A percentile compares a stretch with the other conserved stretches of the same genome.
Evolutionary conservation across 2,888 invertebrate species (phyloP).

Genomic region (Sesia apiformis): DNA sequence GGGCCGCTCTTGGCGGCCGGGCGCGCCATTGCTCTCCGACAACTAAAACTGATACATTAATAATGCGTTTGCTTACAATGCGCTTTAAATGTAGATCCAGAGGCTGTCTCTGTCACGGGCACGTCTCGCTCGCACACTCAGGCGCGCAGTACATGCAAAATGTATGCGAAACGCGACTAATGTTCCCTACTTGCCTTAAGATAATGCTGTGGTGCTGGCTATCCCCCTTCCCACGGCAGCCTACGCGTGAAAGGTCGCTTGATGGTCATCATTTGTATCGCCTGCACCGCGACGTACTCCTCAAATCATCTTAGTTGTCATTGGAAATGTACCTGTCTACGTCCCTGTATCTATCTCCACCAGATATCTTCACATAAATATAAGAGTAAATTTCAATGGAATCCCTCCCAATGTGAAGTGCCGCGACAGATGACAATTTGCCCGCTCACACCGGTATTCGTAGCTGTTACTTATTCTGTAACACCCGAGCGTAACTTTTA

Average conservation of each 20-base stretch:
- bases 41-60: constrained; percentile 73
- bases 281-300: neutral
- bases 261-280: constrained; percentile 6
- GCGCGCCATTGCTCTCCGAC: constrained; percentile 59
- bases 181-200: constrained; percentile 48
- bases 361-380: no score
- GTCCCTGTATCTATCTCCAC: no score
- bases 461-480: no score
- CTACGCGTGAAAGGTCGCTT: constrained; percentile 11
- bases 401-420: no score
- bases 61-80: constrained; percentile 73
- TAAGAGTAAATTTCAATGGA: no score
- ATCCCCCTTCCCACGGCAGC: neutral
- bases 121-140: constrained; percentile 12
- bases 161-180: constrained; percentile 53
- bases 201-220: constrained; percentile 35
- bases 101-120: constrained; percentile 26
- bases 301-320: neutral
- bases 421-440: no score
- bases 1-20: constrained; percentile 48
- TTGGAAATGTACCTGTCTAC: no score
- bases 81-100: constrained; percentile 72
- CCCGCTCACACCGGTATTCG: no score
- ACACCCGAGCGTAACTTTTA: neutral
- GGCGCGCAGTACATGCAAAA: constrained; percentile 56